Evolutionary conservation across 2,797 vertebrate species (phyloP).

Genomic region (Cetoscarus ocellatus): DNA sequence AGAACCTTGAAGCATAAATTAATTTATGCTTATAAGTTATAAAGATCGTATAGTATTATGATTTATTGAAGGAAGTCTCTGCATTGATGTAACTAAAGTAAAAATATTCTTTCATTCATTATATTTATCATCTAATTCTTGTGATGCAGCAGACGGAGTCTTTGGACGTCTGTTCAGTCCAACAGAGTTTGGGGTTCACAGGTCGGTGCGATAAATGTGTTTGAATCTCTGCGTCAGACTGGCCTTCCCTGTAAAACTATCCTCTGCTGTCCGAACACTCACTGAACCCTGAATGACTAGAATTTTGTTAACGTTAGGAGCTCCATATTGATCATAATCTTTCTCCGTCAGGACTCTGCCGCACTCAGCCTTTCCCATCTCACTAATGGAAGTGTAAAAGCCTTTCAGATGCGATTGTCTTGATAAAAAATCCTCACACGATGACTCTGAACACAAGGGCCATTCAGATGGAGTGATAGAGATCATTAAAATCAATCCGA

Average conservation of each 20-base stretch:
- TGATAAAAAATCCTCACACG: constrained; percentile 50
- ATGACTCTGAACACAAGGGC: constrained; percentile 44
- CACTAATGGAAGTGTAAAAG: constrained; percentile 37
- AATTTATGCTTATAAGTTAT: too few relatives aligned
- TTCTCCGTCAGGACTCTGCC: constrained; percentile 1
- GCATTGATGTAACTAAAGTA: too few relatives aligned
- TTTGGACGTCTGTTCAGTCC: too few relatives aligned
- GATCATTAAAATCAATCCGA: constrained; percentile 55
- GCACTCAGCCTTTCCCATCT: constrained; percentile 31
- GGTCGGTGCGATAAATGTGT: background rate
- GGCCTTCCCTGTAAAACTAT: constrained; percentile 1
- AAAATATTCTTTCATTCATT: too few relatives aligned
- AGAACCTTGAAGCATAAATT: too few relatives aligned
- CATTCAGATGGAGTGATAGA: constrained; percentile 45
- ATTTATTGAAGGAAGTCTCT: too few relatives aligned
- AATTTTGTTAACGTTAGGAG: constrained; percentile 25
- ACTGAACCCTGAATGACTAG: background rate
- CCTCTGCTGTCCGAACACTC: background rate
- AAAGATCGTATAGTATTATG: too few relatives aligned
- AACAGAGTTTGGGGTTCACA: too few relatives aligned
- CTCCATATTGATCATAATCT: constrained; percentile 31
- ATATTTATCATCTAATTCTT: too few relatives aligned
- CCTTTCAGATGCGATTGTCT: constrained; percentile 42
- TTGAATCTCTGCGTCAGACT: constrained; percentile 6
- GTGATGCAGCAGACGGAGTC: too few relatives aligned